Base-by-base conservation (phyloP, 2,888 invertebrate genomes). In the Drosophila anceps region DNA sequence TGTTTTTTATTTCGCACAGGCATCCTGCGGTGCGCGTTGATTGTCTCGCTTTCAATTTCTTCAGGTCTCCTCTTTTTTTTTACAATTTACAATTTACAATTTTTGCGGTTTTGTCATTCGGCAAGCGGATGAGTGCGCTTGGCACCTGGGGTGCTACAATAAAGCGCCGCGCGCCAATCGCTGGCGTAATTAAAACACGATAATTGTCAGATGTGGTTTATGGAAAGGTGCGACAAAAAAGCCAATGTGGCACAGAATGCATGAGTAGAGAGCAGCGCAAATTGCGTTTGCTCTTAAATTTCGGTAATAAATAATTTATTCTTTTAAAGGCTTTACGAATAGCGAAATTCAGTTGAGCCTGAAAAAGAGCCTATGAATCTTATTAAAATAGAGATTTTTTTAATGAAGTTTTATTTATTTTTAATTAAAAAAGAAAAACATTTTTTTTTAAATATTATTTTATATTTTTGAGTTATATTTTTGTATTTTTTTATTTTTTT, bases 21-120 rank as follows among this genome's bases (percentile, higher is more conserved):
- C 68, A 59, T 89, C 90, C 89, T 89, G 84, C 62, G 71, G 82
- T 76, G 84, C 80, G 69, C 57, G 73, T 84, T 74, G 88, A 88
- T 89, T 87, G 80, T 77, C 70, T 62, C 69, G 69, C 73, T 68
- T 72, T 73, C 67, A 73, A 65, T 81, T 73, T 78, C 69, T 68
- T 76, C 29, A 39, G 44, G 18, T 59, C 44, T 24, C 41, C 43
- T 60, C 35, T 51, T 63, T 55, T 41, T 53, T 55, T 58, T 64
- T 68, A 41, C 29, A 61, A 15, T 48, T 48, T n/a, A 46, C 46
- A 10, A 48, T 48, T 50, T 31, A 50, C 48, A 50, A 51, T 72
- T 63, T 58, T 65, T 82, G 83, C 70, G 83, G 88, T 82, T 79
- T 73, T 76, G 88, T 76, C 82, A 88, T 79, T 51, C 68, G 59